These are phyloP conservation scores for Epinephelus awoara DNA, from an alignment of 2,797 vertebrate genomes.

Conservation along the genomic window DNA sequence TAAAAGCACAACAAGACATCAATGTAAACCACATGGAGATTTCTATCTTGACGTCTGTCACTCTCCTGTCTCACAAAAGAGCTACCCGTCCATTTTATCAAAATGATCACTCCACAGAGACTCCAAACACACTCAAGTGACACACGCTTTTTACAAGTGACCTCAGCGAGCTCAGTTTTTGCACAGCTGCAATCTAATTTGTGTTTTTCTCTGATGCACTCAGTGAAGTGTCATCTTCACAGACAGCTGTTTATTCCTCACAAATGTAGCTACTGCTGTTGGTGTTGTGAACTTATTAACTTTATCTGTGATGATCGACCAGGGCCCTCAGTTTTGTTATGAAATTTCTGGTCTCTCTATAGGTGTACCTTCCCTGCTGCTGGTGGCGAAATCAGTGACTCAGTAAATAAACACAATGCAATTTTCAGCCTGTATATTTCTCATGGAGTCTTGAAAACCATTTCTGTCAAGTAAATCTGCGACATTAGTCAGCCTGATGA, in stretches of 20 bases:
- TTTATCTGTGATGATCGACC: neutral
- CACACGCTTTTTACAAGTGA: neutral
- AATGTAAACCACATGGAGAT: neutral
- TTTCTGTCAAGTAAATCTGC: neutral
- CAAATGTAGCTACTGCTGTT: neutral
- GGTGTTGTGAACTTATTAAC: neutral
- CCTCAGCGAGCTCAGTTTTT: neutral
- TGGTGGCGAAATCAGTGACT: neutral
- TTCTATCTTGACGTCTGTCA: neutral
- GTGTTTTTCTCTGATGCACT: neutral
- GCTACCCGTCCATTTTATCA: neutral
- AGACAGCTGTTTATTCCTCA: neutral
- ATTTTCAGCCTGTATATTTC: neutral
- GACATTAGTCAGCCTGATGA: neutral
- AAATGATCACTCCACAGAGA: neutral
- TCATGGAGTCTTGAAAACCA: neutral
- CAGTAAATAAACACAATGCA: neutral
- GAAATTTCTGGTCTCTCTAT: neutral
- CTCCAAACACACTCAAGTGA: neutral
- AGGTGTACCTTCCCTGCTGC: neutral
- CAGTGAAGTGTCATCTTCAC: neutral
- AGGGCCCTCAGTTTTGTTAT: neutral
- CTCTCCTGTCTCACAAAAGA: neutral
- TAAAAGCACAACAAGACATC: neutral
- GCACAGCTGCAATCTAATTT: neutral